Conservation (phyloP, 2,888 invertebrate genomes). For the Onthophagus sagittarius region DNA sequence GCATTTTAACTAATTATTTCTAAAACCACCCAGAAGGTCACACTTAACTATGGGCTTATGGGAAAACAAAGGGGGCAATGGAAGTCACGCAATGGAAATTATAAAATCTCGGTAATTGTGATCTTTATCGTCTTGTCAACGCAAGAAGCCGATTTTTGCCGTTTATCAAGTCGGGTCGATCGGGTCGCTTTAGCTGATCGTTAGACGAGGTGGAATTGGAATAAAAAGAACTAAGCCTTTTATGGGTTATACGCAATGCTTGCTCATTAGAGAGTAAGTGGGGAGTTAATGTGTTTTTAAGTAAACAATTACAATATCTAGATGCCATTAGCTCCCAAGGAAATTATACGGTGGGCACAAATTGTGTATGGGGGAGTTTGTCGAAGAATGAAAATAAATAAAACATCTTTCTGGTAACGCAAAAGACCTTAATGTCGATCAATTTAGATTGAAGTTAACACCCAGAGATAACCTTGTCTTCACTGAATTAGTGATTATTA, state of each 20-base stretch:
- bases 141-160: slow-evolving; percentile 5
- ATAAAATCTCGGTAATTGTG: slow-evolving; percentile 6
- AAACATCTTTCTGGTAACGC: too few species aligned
- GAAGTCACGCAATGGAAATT: slow-evolving; percentile 5
- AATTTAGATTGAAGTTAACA: neutral
- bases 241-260: slow-evolving; percentile 9
- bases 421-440: too few species aligned
- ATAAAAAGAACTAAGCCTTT: slow-evolving; percentile 8
- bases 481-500: slow-evolving; percentile 33
- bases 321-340: slow-evolving; percentile 16
- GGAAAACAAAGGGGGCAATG: neutral
- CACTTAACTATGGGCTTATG: neutral
- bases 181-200: neutral
- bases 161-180: neutral
- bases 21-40: neutral
- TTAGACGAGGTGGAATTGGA: neutral
- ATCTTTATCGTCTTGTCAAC: slow-evolving; percentile 3
- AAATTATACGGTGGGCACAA: slow-evolving; percentile 7
- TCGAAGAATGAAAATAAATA: neutral
- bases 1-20: neutral
- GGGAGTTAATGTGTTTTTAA: slow-evolving; percentile 23
- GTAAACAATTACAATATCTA: slow-evolving; percentile 23
- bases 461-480: neutral
- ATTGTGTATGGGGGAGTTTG: neutral
- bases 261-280: slow-evolving; percentile 18